Evolutionary conservation across 92 coral and sea anemone species (phyloP), one percentile per base, ranked within the genome.

Genomic region (Zoanthus sociatus): DNA sequence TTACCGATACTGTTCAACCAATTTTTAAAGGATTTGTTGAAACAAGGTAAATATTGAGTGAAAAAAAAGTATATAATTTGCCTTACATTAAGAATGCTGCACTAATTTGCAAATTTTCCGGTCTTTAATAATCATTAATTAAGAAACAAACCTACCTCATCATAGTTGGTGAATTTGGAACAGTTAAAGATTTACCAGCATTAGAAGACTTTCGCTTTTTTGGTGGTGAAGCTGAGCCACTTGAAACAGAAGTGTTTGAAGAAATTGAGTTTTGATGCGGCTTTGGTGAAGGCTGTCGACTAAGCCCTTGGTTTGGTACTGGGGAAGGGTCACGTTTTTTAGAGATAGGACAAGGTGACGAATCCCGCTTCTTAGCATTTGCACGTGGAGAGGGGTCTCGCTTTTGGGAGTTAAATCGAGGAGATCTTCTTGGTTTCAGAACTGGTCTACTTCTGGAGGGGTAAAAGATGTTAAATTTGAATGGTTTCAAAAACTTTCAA

Each of bases 101-200:
- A 37, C 42, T 37, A 37, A 0, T 37, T 37, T 37, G 2, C 42
- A 37, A 37, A 3, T 37, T 37, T 37, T 37, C 42, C 2, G 2
- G 42, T 37, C 42, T 37, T 37, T 37, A 37, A 37, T 37, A 37
- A 37, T 18, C 20, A 55, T 26, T 2, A 12, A 26, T 3, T 58
- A 78, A 11, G 3, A 17, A 44, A 10, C 20, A 14, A 21, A 75
- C 81, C 63, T 91, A 94, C 98, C 91, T 94, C 94, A 94, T 74
- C 84, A 93, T 85, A 13, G 73, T 84, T 67, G 98, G 98, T 48
- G 98, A 93, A 3, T 66, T 67, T 8, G 98, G 96, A 17, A 94
- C 64, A 7, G 95, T 94, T 10, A 94, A 87, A 68, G 87, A 16
- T 83, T 93, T 78, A 8, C 72, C 77, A 32, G 86, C 83, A 74